Base-by-base conservation (phyloP, 1,140 invertebrate species). In the Cotesia typhae region DNA sequence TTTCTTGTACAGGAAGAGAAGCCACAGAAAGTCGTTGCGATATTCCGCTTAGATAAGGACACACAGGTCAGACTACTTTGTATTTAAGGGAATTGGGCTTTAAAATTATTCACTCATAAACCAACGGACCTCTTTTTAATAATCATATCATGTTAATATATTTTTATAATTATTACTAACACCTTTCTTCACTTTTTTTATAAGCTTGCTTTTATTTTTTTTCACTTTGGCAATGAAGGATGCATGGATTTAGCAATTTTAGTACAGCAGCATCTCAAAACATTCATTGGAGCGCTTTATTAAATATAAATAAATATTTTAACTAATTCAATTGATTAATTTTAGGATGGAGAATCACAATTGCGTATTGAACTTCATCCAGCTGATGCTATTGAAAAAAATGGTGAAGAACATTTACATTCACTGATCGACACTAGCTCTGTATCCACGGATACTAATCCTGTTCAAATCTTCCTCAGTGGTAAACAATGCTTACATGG, bases 401-500 rank as follows among this genome's bases (percentile, higher is more conserved):
- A 78, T 67, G 76, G 80, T 6, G 81, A 84, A 37, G 76, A 82
- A 60, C 77, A 73, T 66, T 60, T 77, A 9, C 84, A 37, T 73
- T 76, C 80, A 68, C 84, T 86, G 61, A 75, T 72, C 14, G 83
- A 80, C 77, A 70, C 79, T 74, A 72, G 81, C 81, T 80, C 86
- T 4, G 82, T 85, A 59, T 81, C 87, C 5, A 80, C 86, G 1
- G 92, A 94, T 84, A 88, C 89, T 20, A 90, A 89, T 69, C 89
- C 92, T 1, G 90, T 94, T 1, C 83, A 91, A 71, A 92, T 91
- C 35, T 96, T 98, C 79, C 84, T 98, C 0, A 92, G 90, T 68
- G 95, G 95, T 35, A 92, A 94, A 73, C 92, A 94, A 80, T 97
- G 95, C 81, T 85, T 96, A 4, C 89, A 91, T 83, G 95, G 94